A percentile compares a stretch with the other conserved stretches of the same genome.
Evolutionary conservation across 64 coral and sea anemone species (phyloP).

Genomic region (Exaiptasia diaphana): DNA sequence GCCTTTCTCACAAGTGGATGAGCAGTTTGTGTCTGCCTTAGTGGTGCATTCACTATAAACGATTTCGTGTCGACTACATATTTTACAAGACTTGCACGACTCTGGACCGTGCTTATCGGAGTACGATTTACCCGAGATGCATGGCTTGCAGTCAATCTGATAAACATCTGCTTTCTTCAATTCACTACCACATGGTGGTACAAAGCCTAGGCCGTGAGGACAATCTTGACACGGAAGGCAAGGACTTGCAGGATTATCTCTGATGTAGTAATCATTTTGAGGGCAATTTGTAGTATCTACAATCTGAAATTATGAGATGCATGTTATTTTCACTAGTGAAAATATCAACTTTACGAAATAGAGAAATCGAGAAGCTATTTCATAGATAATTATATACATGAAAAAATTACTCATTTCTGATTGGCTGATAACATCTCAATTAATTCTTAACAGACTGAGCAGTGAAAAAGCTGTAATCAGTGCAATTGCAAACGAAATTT

Average conservation of each 20-base stretch:
- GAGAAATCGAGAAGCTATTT: no score
- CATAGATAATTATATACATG: no score
- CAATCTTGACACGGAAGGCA: neutral
- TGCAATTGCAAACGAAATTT: no score
- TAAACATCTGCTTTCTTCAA: neutral
- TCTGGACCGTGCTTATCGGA: neutral
- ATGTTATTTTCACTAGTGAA: no score
- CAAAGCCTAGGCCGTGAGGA: neutral
- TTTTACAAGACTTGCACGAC: slow-evolving; percentile 1
- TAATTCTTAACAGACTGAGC: no score
- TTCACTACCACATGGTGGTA: slow-evolving; percentile 5
- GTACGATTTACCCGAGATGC: neutral
- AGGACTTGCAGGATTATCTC: neutral
- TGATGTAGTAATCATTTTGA: neutral
- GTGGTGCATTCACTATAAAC: neutral
- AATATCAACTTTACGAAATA: no score
- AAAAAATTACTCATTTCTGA: no score
- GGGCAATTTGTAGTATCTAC: no score
- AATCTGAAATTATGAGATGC: no score
- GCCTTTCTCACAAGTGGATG: neutral
- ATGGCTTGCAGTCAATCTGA: slow-evolving; percentile 6
- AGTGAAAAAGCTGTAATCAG: no score
- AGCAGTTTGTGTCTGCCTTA: neutral
- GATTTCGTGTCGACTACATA: neutral
- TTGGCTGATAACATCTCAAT: no score